phyloP scores from a whole-genome alignment of 92 coral and sea anemone genomes.

The Porites divaricata region DNA sequence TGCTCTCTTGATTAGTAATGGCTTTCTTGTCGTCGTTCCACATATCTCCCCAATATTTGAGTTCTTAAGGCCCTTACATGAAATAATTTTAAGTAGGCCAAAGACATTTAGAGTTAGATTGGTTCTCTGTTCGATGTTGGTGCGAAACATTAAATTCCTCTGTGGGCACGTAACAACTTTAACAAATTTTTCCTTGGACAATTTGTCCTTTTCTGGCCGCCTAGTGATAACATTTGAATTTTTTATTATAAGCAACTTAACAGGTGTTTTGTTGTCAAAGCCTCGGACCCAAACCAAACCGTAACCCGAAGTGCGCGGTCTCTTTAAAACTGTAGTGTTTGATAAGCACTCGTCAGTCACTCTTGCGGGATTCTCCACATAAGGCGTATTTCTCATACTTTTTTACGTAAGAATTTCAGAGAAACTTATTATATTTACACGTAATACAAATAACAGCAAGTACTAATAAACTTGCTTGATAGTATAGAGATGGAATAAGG shows the following conservation, averaged over 20 bases:
- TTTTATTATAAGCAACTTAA: slow-evolving; percentile 26
- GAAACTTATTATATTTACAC: no score
- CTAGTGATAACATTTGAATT: slow-evolving; percentile 50
- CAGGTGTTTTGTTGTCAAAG: slow-evolving; percentile 45
- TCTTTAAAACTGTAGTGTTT: no score
- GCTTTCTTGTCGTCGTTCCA: slow-evolving; percentile 71
- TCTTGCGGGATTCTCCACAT: no score
- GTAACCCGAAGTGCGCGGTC: no score
- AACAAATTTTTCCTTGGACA: slow-evolving; percentile 6
- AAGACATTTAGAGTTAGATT: not conserved
- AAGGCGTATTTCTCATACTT: no score
- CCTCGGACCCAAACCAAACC: not conserved
- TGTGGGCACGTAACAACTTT: slow-evolving; percentile 43
- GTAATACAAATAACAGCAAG: no score
- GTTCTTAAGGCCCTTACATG: not conserved
- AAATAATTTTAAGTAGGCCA: not conserved
- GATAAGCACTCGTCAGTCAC: no score
- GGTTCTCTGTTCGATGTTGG: slow-evolving; percentile 5
- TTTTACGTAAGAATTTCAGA: no score
- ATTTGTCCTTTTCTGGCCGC: slow-evolving; percentile 43
- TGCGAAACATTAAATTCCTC: slow-evolving; percentile 28
- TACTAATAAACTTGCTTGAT: no score
- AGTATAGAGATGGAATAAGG: no score
- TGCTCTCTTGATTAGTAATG: slow-evolving; percentile 55
- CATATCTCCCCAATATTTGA: slow-evolving; percentile 17